Conservation (phyloP, 2,888 invertebrate genomes). For the Dolichomitus sp. region DNA sequence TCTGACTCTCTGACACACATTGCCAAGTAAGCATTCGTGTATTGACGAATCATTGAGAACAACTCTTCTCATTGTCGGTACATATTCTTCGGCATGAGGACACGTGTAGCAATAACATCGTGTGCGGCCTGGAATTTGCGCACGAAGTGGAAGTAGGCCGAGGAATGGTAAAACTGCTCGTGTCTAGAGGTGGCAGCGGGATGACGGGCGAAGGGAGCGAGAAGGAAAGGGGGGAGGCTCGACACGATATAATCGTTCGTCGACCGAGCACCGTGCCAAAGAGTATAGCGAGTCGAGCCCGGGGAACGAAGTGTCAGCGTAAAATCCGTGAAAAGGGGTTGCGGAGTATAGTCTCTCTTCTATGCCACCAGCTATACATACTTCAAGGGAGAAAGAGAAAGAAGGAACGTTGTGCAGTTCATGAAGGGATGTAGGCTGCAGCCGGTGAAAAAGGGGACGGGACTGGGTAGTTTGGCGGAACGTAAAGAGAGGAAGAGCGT, state of each 20-base stretch:
- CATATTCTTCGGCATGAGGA: neutral
- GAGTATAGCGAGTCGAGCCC: constrained; percentile 66
- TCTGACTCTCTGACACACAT: constrained; percentile 26
- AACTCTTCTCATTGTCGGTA: neutral
- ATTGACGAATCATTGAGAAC: neutral
- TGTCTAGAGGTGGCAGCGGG: constrained; percentile 20
- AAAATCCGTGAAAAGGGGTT: constrained; percentile 73
- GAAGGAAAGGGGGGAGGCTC: constrained; percentile 8
- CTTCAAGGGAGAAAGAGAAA: constrained; percentile 6
- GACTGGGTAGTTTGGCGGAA: constrained; percentile 31
- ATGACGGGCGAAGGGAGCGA: neutral
- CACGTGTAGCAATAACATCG: neutral
- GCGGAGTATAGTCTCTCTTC: constrained; percentile 43
- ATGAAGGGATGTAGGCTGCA: constrained; percentile 47
- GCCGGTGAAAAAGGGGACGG: constrained; percentile 12
- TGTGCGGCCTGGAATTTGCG: constrained; percentile 32
- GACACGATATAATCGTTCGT: constrained; percentile 65
- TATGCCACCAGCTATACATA: constrained; percentile 15
- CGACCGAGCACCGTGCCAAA: constrained; percentile 56
- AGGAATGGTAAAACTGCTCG: constrained; percentile 29
- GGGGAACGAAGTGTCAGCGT: constrained; percentile 77
- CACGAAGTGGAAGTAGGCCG: constrained; percentile 66
- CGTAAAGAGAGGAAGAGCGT: constrained; percentile 39
- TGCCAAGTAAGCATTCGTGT: neutral
- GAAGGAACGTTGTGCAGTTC: constrained; percentile 18